Base-by-base conservation (phyloP, 2,888 invertebrate genomes). In the Thecocarcelia acutangulata region DNA sequence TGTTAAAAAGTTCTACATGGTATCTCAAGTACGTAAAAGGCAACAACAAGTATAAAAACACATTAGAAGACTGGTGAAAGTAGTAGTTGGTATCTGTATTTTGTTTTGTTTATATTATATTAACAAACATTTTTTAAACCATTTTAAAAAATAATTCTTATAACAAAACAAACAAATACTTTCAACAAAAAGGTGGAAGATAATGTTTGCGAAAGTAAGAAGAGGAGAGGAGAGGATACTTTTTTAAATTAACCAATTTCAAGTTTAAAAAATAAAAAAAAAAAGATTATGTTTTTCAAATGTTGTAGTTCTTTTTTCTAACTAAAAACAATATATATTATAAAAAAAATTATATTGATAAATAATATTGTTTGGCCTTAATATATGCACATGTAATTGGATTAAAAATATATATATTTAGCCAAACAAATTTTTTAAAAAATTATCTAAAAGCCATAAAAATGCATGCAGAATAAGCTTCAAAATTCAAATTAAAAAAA, bases 221-320 rank as follows among this genome's bases (percentile, higher is more conserved):
- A 40, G 54, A 42, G n/a, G 13, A 58, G 15, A 12, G 37, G 15
- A 19, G 6, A 37, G 42, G 13, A 50, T 13, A 24, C 59, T 48
- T 6, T 37, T 21, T 33, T n/a, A 46, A 64, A 37, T 40, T 64
- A 70, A 61, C 56, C 59, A 69, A 46, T 56, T 73, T 59, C 6
- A 59, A 48, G 33, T 33, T 58, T 66, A 17, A 64, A 56, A 19
- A 52, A 54, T 21, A 15, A 17, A 33, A 44, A 40, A 74, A 73
- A 70, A 64, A 73, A 79, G 48, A 82, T 88, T 85, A 88, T 88
- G 88, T 89, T 88, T 88, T 88, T 88, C 88, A 88, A 88, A 88
- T 88, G 88, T 88, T 88, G 88, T 87, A 87, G 86, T 88, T 87
- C 85, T 83, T 85, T 84, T 86, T 85, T 83, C 46, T 50, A 48